Evolutionary conservation across 2,888 invertebrate genomes (phyloP).

Genomic region (Napeogenes sylphis): DNA sequence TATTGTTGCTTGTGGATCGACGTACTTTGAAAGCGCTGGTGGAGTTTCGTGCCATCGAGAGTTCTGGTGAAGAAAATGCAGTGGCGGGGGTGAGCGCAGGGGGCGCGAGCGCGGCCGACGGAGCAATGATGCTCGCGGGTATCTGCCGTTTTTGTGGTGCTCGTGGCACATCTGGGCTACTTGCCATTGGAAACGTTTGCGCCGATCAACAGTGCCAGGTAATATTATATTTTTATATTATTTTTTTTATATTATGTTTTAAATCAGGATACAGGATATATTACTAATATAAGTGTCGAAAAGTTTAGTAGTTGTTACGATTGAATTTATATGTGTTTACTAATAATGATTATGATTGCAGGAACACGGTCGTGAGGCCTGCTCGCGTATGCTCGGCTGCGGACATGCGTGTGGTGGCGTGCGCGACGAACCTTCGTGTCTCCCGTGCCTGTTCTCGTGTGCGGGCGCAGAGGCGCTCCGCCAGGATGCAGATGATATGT

Average conservation of each 20-base stretch:
- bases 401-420: slow-evolving; percentile 97
- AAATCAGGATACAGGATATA: too few relatives aligned
- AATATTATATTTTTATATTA: slow-evolving; percentile 14
- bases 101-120: slow-evolving; percentile 33
- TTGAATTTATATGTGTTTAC: not conserved
- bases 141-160: slow-evolving; percentile 95
- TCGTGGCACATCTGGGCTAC: slow-evolving; percentile 87
- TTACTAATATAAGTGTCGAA: too few relatives aligned
- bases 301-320: slow-evolving; percentile 8
- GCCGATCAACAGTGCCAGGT: slow-evolving; percentile 96
- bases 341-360: slow-evolving; percentile 43
- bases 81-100: slow-evolving; percentile 37
- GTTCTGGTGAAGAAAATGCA: slow-evolving; percentile 41
- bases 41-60: slow-evolving; percentile 88
- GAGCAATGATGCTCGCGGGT: slow-evolving; percentile 77
- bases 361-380: slow-evolving; percentile 89
- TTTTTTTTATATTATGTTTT: too few relatives aligned
- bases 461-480: slow-evolving; percentile 87
- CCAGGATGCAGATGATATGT: slow-evolving; percentile 99
- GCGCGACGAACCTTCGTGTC: slow-evolving; percentile 87
- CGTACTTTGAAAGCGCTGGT: slow-evolving; percentile 93
- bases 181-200: slow-evolving; percentile 96
- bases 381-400: slow-evolving; percentile 88
- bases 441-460: slow-evolving; percentile 95
- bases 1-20: slow-evolving; percentile 94